These are phyloP conservation scores for Piaya cayana DNA, from an alignment of 2,113 vertebrate genomes.

Conservation along the genomic window DNA sequence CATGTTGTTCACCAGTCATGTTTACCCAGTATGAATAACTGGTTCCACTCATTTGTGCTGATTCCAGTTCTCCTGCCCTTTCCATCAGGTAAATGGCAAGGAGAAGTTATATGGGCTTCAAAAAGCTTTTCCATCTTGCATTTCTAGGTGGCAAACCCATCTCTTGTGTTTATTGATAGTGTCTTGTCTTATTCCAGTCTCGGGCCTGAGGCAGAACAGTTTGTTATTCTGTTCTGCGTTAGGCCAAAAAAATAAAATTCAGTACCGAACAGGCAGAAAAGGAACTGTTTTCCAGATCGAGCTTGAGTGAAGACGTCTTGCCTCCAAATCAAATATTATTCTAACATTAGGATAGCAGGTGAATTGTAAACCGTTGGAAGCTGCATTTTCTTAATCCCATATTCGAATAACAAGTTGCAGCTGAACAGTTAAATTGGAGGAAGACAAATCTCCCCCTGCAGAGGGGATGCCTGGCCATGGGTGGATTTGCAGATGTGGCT, in stretches of 20 bases:
- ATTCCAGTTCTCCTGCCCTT: neutral
- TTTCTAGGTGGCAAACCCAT: neutral
- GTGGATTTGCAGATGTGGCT: neutral
- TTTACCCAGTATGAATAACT: neutral
- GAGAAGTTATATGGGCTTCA: neutral
- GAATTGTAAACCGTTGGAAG: neutral
- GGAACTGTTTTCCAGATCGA: neutral
- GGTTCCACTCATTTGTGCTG: fast-evolving
- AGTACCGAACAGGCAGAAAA: neutral
- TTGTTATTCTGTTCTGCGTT: neutral
- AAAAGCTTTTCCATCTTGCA: neutral
- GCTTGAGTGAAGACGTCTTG: neutral
- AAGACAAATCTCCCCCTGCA: fast-evolving
- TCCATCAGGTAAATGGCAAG: neutral
- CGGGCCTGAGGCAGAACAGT: neutral
- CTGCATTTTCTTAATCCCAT: neutral
- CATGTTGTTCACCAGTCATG: fast-evolving
- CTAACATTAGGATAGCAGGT: neutral
- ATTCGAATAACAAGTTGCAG: neutral
- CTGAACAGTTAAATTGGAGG: neutral
- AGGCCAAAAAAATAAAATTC: neutral
- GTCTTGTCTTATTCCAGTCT: neutral
- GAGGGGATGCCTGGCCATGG: neutral
- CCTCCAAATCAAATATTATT: neutral
- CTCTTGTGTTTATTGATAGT: no score